phyloP scores from a whole-genome alignment of 2,888 invertebrate species.

The Tillus elongatus region DNA sequence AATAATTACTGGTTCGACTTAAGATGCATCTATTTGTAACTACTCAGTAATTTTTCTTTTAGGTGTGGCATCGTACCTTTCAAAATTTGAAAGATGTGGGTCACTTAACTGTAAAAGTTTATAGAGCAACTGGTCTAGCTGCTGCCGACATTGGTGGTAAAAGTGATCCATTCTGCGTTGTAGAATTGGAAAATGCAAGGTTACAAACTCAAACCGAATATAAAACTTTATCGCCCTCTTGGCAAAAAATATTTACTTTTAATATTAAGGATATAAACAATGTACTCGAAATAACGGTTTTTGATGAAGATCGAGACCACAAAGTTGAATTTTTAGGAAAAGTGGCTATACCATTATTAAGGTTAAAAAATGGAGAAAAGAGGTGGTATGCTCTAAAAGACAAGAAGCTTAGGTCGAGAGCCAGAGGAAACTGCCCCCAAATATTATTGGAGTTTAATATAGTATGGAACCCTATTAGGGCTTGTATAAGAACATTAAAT shows the following conservation, averaged over 20 bases:
- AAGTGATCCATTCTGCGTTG: slow-evolving; percentile 96
- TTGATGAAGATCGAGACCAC: slow-evolving; percentile 95
- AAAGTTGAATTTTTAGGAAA: slow-evolving; percentile 97
- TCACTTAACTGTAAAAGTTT: slow-evolving; percentile 89
- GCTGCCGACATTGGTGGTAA: slow-evolving; percentile 96
- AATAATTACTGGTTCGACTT: too few species aligned
- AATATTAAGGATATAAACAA: slow-evolving; percentile 95
- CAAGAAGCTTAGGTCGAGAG: slow-evolving; percentile 77
- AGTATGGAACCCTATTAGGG: slow-evolving; percentile 86
- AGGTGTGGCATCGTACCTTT: slow-evolving; percentile 62
- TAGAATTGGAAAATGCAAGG: slow-evolving; percentile 89
- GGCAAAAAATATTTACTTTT: slow-evolving; percentile 98
- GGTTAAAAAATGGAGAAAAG: slow-evolving; percentile 82
- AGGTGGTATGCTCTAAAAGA: slow-evolving; percentile 96
- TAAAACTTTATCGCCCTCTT: slow-evolving; percentile 90
- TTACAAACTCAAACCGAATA: slow-evolving; percentile 98
- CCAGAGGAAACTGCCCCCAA: slow-evolving; percentile 87
- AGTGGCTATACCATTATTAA: slow-evolving; percentile 65
- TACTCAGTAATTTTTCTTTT: slow-evolving; percentile 25
- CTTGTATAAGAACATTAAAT: slow-evolving; percentile 86
- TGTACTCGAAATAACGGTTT: slow-evolving; percentile 89
- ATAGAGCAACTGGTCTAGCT: slow-evolving; percentile 73
- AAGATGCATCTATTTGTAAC: too few species aligned
- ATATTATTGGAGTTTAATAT: slow-evolving; percentile 87
- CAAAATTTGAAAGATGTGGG: slow-evolving; percentile 80